Percentiles rank a stretch among this genome's conserved stretches.
These are phyloP conservation scores for Ceratosolen solmsi DNA, from an alignment of 1,140 invertebrate species.

Conservation along the genomic window DNA sequence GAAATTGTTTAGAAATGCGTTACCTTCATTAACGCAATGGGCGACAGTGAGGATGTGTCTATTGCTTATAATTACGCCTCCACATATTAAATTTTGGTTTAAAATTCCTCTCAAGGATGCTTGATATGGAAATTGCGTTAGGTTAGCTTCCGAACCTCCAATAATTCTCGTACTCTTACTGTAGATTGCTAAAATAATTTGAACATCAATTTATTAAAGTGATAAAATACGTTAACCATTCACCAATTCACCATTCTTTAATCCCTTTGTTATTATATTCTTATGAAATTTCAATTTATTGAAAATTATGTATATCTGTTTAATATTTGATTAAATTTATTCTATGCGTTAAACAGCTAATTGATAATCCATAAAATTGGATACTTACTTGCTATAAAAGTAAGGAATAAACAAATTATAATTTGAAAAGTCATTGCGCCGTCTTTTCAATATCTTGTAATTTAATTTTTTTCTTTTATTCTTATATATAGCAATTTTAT, in stretches of 20 bases:
- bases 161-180: neutral
- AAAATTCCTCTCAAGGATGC: neutral
- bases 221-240: neutral
- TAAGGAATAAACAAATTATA: neutral
- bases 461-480: no score
- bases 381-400: neutral
- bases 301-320: no score
- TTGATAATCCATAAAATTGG: no score
- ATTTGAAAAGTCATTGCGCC: neutral
- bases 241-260: no score
- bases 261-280: no score
- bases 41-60: neutral
- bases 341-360: no score
- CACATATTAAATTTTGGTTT: neutral
- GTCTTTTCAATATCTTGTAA: no score
- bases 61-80: neutral
- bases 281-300: no score
- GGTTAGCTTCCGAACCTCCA: neutral
- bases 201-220: no score
- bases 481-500: no score
- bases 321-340: no score
- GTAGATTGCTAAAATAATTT: neutral
- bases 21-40: neutral
- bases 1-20: neutral
- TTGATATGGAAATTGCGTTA: neutral